phyloP scores from a whole-genome alignment of 2,888 invertebrate species.

The Cryptophagus acutangulus region DNA sequence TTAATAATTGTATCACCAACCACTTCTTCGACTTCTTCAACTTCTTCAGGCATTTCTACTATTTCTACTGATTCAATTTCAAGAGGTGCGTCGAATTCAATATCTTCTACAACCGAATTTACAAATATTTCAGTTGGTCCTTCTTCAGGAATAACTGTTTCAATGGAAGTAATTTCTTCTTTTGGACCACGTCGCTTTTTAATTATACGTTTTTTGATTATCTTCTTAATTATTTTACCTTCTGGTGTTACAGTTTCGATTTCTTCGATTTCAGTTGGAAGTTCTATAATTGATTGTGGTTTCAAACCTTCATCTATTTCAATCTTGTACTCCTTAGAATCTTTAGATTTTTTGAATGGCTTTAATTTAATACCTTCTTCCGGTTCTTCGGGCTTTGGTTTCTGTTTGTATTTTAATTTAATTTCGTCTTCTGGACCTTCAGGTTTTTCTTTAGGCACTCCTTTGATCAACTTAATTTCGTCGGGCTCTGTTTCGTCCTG shows the following conservation, averaged over 20 bases:
- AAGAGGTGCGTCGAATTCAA: neutral
- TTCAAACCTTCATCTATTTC: no score
- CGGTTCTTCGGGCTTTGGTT: slow-evolving; percentile 35
- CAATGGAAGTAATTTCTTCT: slow-evolving; percentile 34
- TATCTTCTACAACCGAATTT: slow-evolving; percentile 16
- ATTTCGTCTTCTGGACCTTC: slow-evolving; percentile 45
- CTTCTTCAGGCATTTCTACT: slow-evolving; percentile 34
- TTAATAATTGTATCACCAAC: slow-evolving; percentile 30
- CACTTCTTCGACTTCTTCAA: slow-evolving; percentile 31
- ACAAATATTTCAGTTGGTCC: slow-evolving; percentile 44
- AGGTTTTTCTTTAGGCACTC: slow-evolving; percentile 34
- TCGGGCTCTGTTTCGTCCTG: slow-evolving; percentile 34
- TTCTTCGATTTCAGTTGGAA: slow-evolving; percentile 19
- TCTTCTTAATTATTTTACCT: slow-evolving; percentile 36
- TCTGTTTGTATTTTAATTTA: slow-evolving; percentile 40
- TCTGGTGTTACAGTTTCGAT: slow-evolving; percentile 41
- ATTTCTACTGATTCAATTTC: slow-evolving; percentile 16
- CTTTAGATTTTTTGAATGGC: slow-evolving; percentile 40
- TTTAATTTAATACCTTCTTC: slow-evolving; percentile 42
- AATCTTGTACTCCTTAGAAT: slow-evolving; percentile 35
- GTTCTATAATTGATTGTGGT: slow-evolving; percentile 22
- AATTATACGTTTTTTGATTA: slow-evolving; percentile 38
- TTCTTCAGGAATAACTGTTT: slow-evolving; percentile 39
- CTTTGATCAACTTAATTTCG: slow-evolving; percentile 32
- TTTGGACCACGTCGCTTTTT: slow-evolving; percentile 36